Conservation (phyloP, 2,797 vertebrate genomes). For the Sciaenops ocellatus region DNA sequence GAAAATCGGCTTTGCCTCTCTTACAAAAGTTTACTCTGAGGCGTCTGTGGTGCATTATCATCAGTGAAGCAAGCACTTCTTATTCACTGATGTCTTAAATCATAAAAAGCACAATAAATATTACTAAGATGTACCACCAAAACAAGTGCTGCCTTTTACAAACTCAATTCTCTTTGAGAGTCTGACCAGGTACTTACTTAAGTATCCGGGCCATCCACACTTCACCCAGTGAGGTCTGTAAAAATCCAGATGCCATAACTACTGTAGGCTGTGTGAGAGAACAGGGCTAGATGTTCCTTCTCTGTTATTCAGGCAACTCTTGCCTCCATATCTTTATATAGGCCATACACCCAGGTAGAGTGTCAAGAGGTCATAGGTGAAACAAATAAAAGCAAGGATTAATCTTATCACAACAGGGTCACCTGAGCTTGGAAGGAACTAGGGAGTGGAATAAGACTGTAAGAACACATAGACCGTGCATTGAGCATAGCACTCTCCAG, state of each 20-base stretch:
- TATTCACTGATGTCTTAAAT: not conserved
- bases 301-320: constrained; percentile 27
- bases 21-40: not conserved
- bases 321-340: constrained; percentile 33
- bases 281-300: not conserved
- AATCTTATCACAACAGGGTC: constrained; percentile 65
- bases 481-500: constrained; percentile 10
- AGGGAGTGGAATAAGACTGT: constrained; percentile 7
- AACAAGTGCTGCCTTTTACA: not conserved
- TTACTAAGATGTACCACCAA: not conserved
- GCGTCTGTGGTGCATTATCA: not conserved
- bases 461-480: not conserved
- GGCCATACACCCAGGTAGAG: constrained; percentile 41
- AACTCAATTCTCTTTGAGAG: constrained; percentile 18
- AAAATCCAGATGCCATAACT: constrained; percentile 68
- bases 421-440: constrained; percentile 35
- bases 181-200: constrained; percentile 63
- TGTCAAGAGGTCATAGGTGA: constrained; percentile 56
- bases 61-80: not conserved
- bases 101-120: not conserved
- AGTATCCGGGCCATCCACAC: constrained; percentile 71
- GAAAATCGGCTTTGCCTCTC: not conserved
- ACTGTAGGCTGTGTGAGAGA: not conserved
- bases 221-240: constrained; percentile 65
- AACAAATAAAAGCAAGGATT: constrained; percentile 53